Conservation (phyloP, 1,140 invertebrate genomes). For the Cyclina sinensis region DNA sequence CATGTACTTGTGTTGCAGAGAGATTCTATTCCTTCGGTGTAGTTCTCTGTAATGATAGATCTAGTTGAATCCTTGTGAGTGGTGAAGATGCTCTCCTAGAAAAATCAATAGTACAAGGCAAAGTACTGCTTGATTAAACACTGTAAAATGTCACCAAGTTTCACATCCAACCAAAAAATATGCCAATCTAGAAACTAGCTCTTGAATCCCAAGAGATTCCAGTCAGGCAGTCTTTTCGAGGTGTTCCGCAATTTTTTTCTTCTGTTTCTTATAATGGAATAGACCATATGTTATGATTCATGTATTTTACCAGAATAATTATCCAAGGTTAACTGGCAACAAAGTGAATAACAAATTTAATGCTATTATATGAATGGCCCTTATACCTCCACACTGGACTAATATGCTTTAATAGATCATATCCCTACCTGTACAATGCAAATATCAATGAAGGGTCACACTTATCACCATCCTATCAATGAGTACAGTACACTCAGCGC, state of each 20-base stretch:
- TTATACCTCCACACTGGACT: too few relatives aligned
- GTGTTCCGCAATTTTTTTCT: not conserved
- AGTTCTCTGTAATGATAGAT: conserved; percentile 30
- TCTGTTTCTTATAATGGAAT: not conserved
- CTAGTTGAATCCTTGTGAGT: conserved; percentile 6
- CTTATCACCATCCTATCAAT: too few relatives aligned
- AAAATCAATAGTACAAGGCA: conserved; percentile 28
- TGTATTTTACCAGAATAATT: too few relatives aligned
- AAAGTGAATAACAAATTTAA: too few relatives aligned
- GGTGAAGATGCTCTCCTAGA: not conserved
- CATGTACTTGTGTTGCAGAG: too few relatives aligned
- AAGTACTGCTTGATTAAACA: conserved; percentile 12
- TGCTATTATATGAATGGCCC: too few relatives aligned
- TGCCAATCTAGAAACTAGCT: conserved; percentile 27
- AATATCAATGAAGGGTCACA: too few relatives aligned
- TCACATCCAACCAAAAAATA: not conserved
- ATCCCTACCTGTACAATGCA: too few relatives aligned
- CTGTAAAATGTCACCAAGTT: conserved; percentile 11
- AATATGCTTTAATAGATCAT: too few relatives aligned
- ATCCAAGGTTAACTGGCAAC: too few relatives aligned
- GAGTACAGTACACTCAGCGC: too few relatives aligned
- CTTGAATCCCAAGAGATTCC: not conserved
- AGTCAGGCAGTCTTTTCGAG: not conserved
- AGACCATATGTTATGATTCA: not conserved
- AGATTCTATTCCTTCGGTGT: not conserved